A percentile compares a stretch with the other conserved stretches of the same genome.
Evolutionary conservation across 2,113 vertebrate genomes (phyloP).

Genomic region (Sigmodon hispidus): DNA sequence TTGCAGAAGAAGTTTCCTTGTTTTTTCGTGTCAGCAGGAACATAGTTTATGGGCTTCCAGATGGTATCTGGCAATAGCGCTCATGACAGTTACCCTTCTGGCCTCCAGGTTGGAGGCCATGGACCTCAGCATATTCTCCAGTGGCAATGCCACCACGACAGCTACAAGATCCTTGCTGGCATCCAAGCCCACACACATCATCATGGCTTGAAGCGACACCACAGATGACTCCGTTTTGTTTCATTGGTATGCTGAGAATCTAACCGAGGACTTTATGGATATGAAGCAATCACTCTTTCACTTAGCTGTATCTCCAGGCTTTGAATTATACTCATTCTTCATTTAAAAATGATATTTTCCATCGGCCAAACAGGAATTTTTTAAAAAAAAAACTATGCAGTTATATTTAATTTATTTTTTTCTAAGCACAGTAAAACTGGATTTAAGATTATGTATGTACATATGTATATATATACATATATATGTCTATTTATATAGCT

Average conservation of each 20-base stretch:
- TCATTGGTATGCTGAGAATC: neutral
- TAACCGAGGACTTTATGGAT: neutral
- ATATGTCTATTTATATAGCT: neutral
- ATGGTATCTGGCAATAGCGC: neutral
- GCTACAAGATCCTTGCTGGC: neutral
- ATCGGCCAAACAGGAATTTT: neutral
- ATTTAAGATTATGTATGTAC: neutral
- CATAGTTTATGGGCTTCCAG: neutral
- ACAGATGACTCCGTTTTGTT: neutral
- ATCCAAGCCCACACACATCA: neutral
- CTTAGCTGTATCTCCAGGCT: neutral
- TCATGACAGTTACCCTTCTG: neutral
- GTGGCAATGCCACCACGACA: neutral
- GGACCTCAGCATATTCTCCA: neutral
- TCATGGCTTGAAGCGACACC: neutral
- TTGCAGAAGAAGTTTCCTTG: neutral
- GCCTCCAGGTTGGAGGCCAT: neutral
- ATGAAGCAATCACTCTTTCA: neutral
- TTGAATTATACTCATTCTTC: neutral
- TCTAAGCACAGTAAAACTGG: neutral
- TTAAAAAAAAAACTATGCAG: neutral
- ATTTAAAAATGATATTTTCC: neutral
- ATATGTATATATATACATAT: neutral
- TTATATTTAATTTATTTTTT: neutral
- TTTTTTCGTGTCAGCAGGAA: neutral